A percentile compares a stretch with the other conserved stretches of the same genome.
phyloP scores from a whole-genome alignment of 1,140 invertebrate species.

The Pristionchus pacificus region DNA sequence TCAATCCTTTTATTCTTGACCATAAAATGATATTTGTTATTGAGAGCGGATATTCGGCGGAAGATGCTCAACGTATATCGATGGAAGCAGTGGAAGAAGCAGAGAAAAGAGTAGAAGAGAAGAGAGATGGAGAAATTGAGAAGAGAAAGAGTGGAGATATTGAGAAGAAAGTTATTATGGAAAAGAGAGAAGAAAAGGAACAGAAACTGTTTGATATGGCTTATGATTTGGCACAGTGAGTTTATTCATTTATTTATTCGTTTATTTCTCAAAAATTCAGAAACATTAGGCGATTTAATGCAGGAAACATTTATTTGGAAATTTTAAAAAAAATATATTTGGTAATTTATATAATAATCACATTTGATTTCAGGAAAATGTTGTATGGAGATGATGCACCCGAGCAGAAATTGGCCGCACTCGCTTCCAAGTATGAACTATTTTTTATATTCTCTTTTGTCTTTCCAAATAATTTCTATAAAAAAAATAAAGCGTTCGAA shows the following conservation, averaged over 20 bases:
- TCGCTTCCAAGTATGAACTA: constrained; percentile 3
- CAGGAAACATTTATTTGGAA: too few relatives aligned
- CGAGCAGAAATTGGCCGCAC: constrained; percentile 1
- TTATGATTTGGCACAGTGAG: constrained; percentile 17
- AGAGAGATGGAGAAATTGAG: constrained; percentile 23
- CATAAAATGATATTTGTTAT: too few relatives aligned
- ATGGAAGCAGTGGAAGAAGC: constrained; percentile 38
- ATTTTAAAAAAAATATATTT: too few relatives aligned
- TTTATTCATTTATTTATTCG: constrained; percentile 13
- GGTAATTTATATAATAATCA: constrained; percentile 17
- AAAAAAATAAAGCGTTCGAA: too few relatives aligned
- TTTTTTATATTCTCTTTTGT: neutral
- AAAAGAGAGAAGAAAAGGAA: constrained; percentile 25
- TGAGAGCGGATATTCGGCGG: constrained; percentile 30
- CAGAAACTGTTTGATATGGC: constrained; percentile 30
- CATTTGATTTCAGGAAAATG: constrained; percentile 26
- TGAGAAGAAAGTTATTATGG: constrained; percentile 16
- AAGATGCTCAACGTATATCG: constrained; percentile 32
- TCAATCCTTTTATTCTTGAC: too few relatives aligned
- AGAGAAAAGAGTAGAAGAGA: constrained; percentile 22
- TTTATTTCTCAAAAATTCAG: too few relatives aligned
- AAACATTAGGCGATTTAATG: too few relatives aligned
- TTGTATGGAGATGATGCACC: constrained; percentile 22
- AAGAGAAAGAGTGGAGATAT: constrained; percentile 17
- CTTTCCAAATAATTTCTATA: too few relatives aligned